Base-by-base conservation (phyloP, 2,797 vertebrate genomes). In the Labroides dimidiatus region DNA sequence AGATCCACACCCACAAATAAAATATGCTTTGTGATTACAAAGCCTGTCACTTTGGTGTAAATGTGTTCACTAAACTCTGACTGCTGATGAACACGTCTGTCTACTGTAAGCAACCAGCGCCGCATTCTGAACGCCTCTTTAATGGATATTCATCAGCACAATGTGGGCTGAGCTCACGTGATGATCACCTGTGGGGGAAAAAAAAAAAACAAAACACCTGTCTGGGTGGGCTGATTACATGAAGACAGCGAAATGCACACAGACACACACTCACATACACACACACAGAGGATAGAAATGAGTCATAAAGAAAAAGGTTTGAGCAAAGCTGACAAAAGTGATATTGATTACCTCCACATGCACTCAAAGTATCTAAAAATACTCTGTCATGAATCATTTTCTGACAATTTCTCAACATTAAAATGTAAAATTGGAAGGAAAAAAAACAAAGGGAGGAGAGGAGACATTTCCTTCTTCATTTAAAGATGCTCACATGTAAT, bases 11-110 rank as follows among this genome's bases (percentile, higher is more conserved):
- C 17, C 43, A 59, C 61, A 47, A 21, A 23, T 64, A 44, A 47
- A 21, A 23, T 64, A 44, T 27, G 47, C 33, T 71, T 62, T 51
- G 62, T 70, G 62, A 64, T 74, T 45, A 24, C 42, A 30, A 74
- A 83, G 66, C 45, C 49, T 42, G 52, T 69, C 52, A 72, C 77
- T 59, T 24, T 24, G 53, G 42, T 72, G 51, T 77, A 42, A 74
- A 67, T 61, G 58, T 74, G 53, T 65, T 70, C 45, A 16, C 55
- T 75, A 59, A 54, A 57, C 70, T 59, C 52, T 80, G 68, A 61
- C 65, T 71, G 57, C 68, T 75, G 63, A 79, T 67, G 55, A 67
- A 67, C 59, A 1, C 56, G 24, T 52, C 16, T 49, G 39, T 53
- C 57, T 33, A 53, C 59, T 42, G 56, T 63, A 21, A 62, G 53